Conservation (phyloP, 2,797 vertebrate genomes). For the Argyrosomus regius region DNA sequence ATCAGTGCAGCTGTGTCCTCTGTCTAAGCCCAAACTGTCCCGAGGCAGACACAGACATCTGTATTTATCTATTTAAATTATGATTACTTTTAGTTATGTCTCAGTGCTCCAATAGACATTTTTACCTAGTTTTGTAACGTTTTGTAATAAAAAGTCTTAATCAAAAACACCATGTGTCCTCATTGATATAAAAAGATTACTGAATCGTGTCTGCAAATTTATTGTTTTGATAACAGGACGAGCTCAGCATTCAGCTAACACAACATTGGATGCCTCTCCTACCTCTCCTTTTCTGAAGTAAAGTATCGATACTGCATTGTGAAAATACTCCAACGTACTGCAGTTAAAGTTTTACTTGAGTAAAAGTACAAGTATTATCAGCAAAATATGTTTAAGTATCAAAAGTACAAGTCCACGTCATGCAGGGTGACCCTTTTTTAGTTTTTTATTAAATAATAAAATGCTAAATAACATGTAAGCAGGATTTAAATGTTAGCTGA, state of each 20-base stretch:
- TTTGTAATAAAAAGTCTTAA: conserved; percentile 77
- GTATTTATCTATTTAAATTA: conserved; percentile 86
- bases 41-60: conserved; percentile 53
- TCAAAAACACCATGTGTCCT: conserved; percentile 40
- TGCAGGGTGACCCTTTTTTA: background rate
- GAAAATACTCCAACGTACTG: background rate
- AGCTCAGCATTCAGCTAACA: background rate
- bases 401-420: background rate
- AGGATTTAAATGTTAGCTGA: background rate
- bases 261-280: conserved; percentile 5
- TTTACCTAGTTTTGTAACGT: conserved; percentile 71
- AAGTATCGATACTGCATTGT: background rate
- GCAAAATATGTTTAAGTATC: background rate
- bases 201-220: background rate
- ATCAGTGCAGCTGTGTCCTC: conserved; percentile 72
- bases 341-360: background rate
- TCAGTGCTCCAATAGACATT: conserved; percentile 48
- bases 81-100: conserved; percentile 72
- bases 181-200: background rate
- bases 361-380: background rate
- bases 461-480: too few species aligned
- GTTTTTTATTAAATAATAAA: too few species aligned
- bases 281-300: background rate
- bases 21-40: conserved; percentile 41
- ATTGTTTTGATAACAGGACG: background rate